Conservation (phyloP, 2,797 vertebrate genomes). For the Sparus aurata region DNA sequence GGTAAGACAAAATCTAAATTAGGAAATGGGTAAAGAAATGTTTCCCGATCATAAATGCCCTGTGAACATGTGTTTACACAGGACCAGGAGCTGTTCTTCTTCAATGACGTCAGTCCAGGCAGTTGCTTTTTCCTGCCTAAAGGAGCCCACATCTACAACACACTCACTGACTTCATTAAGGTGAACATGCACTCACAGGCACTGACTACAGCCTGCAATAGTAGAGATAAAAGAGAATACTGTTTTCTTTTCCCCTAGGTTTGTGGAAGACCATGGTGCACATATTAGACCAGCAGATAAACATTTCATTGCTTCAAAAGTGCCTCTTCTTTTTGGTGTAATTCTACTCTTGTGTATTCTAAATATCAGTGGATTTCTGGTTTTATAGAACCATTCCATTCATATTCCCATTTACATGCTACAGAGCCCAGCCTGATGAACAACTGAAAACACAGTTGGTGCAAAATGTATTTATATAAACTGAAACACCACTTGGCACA, state of each 20-base stretch:
- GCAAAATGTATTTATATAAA: neutral
- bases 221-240: too few relatives aligned
- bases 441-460: neutral
- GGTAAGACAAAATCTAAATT: constrained; percentile 73
- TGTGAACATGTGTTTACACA: constrained; percentile 52
- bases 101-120: constrained; percentile 93
- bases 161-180: constrained; percentile 92
- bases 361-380: neutral
- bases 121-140: constrained; percentile 97
- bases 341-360: neutral
- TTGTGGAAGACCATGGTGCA: too few relatives aligned
- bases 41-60: neutral
- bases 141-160: constrained; percentile 92
- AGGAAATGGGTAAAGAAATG: neutral
- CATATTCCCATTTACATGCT: neutral
- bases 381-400: neutral
- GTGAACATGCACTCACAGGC: constrained; percentile 66
- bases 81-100: constrained; percentile 96
- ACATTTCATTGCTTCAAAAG: neutral
- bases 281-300: neutral
- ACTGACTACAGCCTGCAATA: neutral
- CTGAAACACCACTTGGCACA: neutral
- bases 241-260: too few relatives aligned
- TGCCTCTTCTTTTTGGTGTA: neutral
- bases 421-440: neutral